A percentile compares a stretch with the other conserved stretches of the same genome.
Evolutionary conservation across 2,113 vertebrate species (phyloP).

Genomic region (Sakesphorus luctuosus): DNA sequence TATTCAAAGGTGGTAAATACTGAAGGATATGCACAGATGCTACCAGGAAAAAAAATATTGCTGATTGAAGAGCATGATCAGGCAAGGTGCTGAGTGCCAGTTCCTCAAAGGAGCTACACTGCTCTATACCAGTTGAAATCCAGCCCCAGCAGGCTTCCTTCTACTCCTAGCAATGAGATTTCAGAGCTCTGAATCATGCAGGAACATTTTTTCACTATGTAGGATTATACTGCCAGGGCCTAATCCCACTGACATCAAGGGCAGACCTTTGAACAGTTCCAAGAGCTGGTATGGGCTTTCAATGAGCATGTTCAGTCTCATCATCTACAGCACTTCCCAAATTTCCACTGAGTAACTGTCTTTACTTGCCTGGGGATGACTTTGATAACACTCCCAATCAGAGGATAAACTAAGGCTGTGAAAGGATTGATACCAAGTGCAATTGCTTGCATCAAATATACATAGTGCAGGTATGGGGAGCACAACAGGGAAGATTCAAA

Average conservation of each 20-base stretch:
- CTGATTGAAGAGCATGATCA: neutral
- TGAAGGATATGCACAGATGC: slow-evolving; percentile 40
- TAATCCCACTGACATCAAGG: neutral
- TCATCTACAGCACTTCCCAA: neutral
- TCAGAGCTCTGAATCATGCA: neutral
- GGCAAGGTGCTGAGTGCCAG: slow-evolving; percentile 48
- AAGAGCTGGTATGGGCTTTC: neutral
- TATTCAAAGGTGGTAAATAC: neutral
- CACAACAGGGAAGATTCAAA: neutral
- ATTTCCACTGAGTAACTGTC: neutral
- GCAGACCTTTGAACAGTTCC: neutral
- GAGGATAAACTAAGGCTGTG: fast-evolving
- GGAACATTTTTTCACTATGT: neutral
- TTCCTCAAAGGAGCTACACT: slow-evolving; percentile 5
- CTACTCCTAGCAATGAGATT: neutral
- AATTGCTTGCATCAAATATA: fast-evolving
- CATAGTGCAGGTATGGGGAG: neutral
- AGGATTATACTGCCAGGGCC: neutral
- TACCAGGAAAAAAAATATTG: neutral
- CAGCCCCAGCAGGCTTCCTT: neutral
- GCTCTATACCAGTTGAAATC: neutral
- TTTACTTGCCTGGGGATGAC: neutral
- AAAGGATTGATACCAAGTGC: neutral
- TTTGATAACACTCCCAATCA: neutral
- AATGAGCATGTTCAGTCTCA: neutral